Percentiles rank a stretch among this genome's conserved stretches.
Conservation (phyloP, 1,140 invertebrate genomes). For the Mesaphorura yosii region DNA sequence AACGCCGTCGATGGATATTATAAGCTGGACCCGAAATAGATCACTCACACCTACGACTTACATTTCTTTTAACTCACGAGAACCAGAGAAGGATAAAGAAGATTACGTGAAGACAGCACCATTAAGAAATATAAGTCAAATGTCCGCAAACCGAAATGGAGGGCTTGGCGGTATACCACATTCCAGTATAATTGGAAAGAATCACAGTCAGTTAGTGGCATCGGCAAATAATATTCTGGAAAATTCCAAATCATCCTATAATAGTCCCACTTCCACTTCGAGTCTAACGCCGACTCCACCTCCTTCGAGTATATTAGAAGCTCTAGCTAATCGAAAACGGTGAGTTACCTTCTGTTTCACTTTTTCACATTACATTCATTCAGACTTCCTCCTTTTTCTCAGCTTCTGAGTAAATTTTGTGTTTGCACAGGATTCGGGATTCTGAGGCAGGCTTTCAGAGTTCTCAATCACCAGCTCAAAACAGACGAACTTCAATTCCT, state of each 20-base stretch:
- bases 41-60: too few species aligned
- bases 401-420: background rate
- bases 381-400: background rate
- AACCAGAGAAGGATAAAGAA: background rate
- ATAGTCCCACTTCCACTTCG: constrained; percentile 1
- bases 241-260: background rate
- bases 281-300: constrained; percentile 2
- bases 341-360: background rate
- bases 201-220: constrained; percentile 6
- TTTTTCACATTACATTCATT: background rate
- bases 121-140: background rate
- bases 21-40: too few species aligned
- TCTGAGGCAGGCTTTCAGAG: background rate
- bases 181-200: constrained; percentile 1
- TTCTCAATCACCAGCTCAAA: background rate
- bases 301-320: constrained; percentile 12
- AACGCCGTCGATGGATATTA: too few species aligned
- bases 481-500: background rate
- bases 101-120: background rate
- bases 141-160: background rate
- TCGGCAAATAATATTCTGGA: constrained; percentile 3
- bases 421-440: background rate
- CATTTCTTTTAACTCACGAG: background rate
- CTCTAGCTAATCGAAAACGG: constrained; percentile 12
- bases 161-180: constrained; percentile 17